Base-by-base conservation (phyloP, 2,888 invertebrate species). In the Polydrusus cervinus region DNA sequence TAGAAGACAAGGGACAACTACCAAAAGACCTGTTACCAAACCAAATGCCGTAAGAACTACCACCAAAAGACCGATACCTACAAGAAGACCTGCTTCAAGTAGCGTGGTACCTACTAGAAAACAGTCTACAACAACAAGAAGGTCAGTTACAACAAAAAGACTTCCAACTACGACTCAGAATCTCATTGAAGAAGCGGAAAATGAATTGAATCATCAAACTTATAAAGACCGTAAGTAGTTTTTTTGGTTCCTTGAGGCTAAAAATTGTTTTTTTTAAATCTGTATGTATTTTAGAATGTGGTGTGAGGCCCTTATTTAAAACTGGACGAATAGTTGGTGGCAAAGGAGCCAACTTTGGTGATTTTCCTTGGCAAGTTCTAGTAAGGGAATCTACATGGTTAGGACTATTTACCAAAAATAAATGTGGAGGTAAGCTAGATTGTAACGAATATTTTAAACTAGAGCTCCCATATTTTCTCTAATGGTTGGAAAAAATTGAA, bases 301-400 rank as follows among this genome's bases (percentile, higher is more conserved):
- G 97, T 47, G 92, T 96, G 51, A 91, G 96, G 74, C 96, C 96
- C 3, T 88, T 95, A 73, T 89, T 93, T 65, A 94, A 93, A 84
- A 89, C 92, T 0, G 96, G 94, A 0, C 90, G 96, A 79, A 96
- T 97, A 79, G 97, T 97, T 3, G 97, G 97, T 66, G 97, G 97
- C 2, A 95, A 95, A 87, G 94, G 93, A 70, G 92, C 96, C 0
- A 90, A 90, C 5, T 96, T 96, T 83, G 97, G 97, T 2, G 94
- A 94, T 83, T 97, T 94, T 92, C 97, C 97, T 0, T 97, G 97
- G 97, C 97, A 97, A 84, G 97, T 96, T 0, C 89, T 97, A 30
- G 95, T 97, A 0, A 90, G 96, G 45, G 97, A 97, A 87, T 95
- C 96, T 1, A 97, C 97, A 0, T 97, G 97, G 97, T 89, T 97